Conservation (phyloP, 2,113 vertebrate species). For the Hippocampus barbouri region DNA sequence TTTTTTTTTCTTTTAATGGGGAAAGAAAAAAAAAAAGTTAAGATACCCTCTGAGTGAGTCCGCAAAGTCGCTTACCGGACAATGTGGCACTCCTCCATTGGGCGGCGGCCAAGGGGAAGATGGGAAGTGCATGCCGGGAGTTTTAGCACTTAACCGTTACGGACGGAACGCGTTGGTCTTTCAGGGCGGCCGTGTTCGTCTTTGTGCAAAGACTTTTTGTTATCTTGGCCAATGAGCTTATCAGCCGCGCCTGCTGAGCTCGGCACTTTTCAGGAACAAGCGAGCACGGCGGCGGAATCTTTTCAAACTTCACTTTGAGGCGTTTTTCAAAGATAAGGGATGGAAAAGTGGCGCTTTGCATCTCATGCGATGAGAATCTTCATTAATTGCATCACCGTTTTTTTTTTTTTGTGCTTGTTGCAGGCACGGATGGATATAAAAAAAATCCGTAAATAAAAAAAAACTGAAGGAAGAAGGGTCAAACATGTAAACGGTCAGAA, state of each 20-base stretch:
- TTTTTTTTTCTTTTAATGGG: slow-evolving; percentile 17
- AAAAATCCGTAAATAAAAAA: too few relatives aligned
- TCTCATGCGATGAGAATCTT: background rate
- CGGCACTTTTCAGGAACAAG: slow-evolving; percentile 44
- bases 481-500: too few relatives aligned
- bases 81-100: slow-evolving; percentile 20
- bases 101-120: background rate
- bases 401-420: background rate
- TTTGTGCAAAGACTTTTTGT: slow-evolving; percentile 39
- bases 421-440: background rate
- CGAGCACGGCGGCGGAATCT: slow-evolving; percentile 43
- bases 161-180: background rate
- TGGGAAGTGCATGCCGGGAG: background rate
- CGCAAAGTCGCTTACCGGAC: slow-evolving; percentile 26
- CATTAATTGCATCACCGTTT: background rate
- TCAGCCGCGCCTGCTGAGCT: slow-evolving; percentile 51
- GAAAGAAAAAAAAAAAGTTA: slow-evolving; percentile 18
- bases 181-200: slow-evolving; percentile 14
- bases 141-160: background rate
- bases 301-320: slow-evolving; percentile 43
- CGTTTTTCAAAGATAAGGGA: slow-evolving; percentile 1
- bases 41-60: slow-evolving; percentile 31
- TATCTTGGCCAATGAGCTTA: slow-evolving; percentile 47
- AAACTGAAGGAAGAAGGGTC: too few relatives aligned
- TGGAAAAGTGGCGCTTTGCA: background rate